Base-by-base conservation (phyloP, 2,797 vertebrate genomes). In the Propithecus deckenii region DNA sequence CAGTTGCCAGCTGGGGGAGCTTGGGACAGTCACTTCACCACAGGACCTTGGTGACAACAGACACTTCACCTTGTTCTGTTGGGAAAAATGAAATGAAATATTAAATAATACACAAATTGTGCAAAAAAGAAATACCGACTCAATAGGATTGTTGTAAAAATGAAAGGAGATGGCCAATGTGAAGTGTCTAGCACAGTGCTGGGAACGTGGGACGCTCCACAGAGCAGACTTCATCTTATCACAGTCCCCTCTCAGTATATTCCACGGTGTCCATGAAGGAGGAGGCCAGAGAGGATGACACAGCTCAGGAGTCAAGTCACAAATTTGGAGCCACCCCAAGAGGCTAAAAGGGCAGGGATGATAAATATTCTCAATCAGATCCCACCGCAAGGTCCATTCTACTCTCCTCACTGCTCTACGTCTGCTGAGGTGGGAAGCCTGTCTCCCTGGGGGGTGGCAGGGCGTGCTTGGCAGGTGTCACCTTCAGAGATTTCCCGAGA, bases 331-430 rank as follows among this genome's bases (percentile, higher is more conserved):
- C 55, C 28, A 86, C 43, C 57, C 72, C 18, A 15, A 72, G 41
- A 81, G 89, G 59, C 67, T 17, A 0, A 23, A 32, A 48, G 81
- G 84, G 9, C 35, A 59, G 48, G 67, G 28, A 90, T 92, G 96
- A 96, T 83, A 52, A 85, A 57, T 89, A 83, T n/a, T 57, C 69
- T 89, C 94, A 63, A 88, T 92, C 61, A 85, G 74, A 86, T 38
- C 67, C 13, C 13, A 50, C 76, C 18, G 1, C 48, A 28, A 9
- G 15, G 69, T 91, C 59, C 32, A 6, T n/a, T 86, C 76, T 18
- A 10, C 55, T 61, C 43, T 86, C 10, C 65, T 22, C 25, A 43
- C 23, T 25, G 80, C 69, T 84, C 57, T 2, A 8, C 83, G 63
- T 55, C 75, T 23, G 63, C 57, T 13, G 67, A 61, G 71, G 25